Evolutionary conservation across 2,797 vertebrate species (phyloP).

Genomic region (Rhinichthys osculus): DNA sequence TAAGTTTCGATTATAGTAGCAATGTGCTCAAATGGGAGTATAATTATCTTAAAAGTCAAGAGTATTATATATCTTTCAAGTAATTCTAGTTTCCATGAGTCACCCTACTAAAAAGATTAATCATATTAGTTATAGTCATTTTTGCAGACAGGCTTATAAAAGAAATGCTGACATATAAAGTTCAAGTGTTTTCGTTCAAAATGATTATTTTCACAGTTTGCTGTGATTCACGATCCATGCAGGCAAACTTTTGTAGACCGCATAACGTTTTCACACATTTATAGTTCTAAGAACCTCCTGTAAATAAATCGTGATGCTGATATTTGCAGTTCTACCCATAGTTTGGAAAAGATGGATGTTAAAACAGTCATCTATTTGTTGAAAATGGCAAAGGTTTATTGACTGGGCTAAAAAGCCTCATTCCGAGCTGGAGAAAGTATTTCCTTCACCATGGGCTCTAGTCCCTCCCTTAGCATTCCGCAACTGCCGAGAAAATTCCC

Average conservation of each 20-base stretch:
- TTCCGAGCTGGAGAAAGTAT: conserved; percentile 77
- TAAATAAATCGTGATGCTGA: conserved; percentile 20
- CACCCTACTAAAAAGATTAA: conserved; percentile 11
- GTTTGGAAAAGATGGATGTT: conserved; percentile 61
- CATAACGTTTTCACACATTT: conserved; percentile 16
- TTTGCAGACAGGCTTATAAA: neutral
- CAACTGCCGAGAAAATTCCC: conserved; percentile 81
- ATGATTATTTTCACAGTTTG: conserved; percentile 11
- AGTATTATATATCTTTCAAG: conserved; percentile 17
- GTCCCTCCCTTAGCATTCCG: conserved; percentile 85
- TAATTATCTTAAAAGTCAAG: conserved; percentile 30
- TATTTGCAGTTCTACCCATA: conserved; percentile 56
- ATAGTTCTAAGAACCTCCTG: conserved; percentile 10
- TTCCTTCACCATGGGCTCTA: conserved; percentile 79
- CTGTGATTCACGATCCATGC: conserved; percentile 4
- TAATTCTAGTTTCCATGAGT: conserved; percentile 11
- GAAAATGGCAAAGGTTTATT: conserved; percentile 73
- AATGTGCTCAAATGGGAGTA: neutral
- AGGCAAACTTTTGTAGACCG: conserved; percentile 5
- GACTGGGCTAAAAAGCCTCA: conserved; percentile 74
- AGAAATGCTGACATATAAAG: neutral
- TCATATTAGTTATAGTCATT: conserved; percentile 10
- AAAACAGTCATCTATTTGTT: conserved; percentile 63
- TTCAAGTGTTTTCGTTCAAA: neutral
- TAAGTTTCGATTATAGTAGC: conserved; percentile 18